Evolutionary conservation across 2,113 vertebrate species (phyloP).

Genomic region (Gobiocypris rarus): DNA sequence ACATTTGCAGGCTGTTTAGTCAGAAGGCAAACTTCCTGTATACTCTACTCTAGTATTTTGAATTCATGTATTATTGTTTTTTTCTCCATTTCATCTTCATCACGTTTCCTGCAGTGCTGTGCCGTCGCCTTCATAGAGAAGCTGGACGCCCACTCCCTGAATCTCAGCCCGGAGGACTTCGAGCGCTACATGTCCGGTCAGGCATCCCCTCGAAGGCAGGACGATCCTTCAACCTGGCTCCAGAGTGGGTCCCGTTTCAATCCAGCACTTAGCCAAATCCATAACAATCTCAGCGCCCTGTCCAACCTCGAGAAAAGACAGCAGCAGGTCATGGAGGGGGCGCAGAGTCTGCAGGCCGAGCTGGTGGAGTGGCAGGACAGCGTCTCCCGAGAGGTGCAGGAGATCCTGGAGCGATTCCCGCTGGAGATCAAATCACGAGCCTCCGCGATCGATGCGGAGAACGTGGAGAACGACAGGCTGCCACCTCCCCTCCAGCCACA

Average conservation of each 20-base stretch:
- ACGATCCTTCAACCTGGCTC: slow-evolving; percentile 77
- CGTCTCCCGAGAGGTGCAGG: slow-evolving; percentile 84
- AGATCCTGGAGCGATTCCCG: slow-evolving; percentile 87
- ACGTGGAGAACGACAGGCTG: slow-evolving; percentile 87
- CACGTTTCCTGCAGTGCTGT: slow-evolving; percentile 83
- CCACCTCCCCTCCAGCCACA: slow-evolving; percentile 90
- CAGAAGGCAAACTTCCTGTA: neutral
- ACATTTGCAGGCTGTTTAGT: neutral
- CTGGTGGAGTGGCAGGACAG: slow-evolving; percentile 88
- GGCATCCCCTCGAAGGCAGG: slow-evolving; percentile 81
- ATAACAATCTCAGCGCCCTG: slow-evolving; percentile 87
- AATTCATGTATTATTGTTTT: neutral
- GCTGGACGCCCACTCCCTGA: slow-evolving; percentile 93
- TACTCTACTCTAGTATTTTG: neutral
- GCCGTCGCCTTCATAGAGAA: slow-evolving; percentile 97
- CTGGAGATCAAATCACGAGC: slow-evolving; percentile 82
- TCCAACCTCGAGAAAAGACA: slow-evolving; percentile 84
- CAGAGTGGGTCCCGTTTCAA: slow-evolving; percentile 65
- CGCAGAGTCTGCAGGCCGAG: slow-evolving; percentile 86
- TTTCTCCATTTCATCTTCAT: neutral
- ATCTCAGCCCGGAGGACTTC: slow-evolving; percentile 93
- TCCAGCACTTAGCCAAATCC: slow-evolving; percentile 84
- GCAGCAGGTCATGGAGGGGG: slow-evolving; percentile 83
- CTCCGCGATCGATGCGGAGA: slow-evolving; percentile 90
- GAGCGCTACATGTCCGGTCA: slow-evolving; percentile 95